Base-by-base conservation (phyloP, 1,140 invertebrate genomes). In the Meloidogyne chitwoodi region DNA sequence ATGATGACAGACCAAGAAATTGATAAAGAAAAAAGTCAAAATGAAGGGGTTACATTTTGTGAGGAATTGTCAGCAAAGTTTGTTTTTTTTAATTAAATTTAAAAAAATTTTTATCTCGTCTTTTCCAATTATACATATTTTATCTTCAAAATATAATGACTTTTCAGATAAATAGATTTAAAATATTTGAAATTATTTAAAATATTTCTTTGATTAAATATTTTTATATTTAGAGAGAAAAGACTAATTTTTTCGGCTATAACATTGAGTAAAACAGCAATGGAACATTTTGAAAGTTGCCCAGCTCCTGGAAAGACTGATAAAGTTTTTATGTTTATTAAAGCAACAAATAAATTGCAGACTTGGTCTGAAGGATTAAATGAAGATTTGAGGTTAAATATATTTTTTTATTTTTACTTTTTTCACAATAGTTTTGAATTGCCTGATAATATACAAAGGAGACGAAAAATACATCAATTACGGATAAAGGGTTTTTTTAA, bases 171-270 rank as follows among this genome's bases (percentile, higher is more conserved):
- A n/a, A n/a, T n/a, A n/a, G n/a, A n/a, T n/a, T n/a, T n/a, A n/a
- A n/a, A n/a, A n/a, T n/a, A n/a, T n/a, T n/a, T n/a, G 3, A 67
- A 31, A 38, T 38, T 38, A 8, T 38, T 38, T 8, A 74, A 71
- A 44, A 27, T 27, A 8, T 34, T 22, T 75, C 44, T 75, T 38
- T 29, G 2, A 77, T 27, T 75, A n/a, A n/a, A n/a, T n/a, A n/a
- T n/a, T n/a, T n/a, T n/a, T n/a, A n/a, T 61, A 77, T 77, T 31
- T 68, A 77, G 76, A n/a, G 76, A 77, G 26, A 77, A 67, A 44
- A 74, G 76, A 2, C 65, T 68, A 68, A 68, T 77, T 16, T 77
- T 77, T 77, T 77, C 76, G 12, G 64, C 75, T 38, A 66, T 77
- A 31, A 66, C 76, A 0, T 24, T 77, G 4, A 77, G 73, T 26